Evolutionary conservation across 2,888 invertebrate species (phyloP), one percentile per base, ranked within the genome.

Genomic region (Drosophila robusta): DNA sequence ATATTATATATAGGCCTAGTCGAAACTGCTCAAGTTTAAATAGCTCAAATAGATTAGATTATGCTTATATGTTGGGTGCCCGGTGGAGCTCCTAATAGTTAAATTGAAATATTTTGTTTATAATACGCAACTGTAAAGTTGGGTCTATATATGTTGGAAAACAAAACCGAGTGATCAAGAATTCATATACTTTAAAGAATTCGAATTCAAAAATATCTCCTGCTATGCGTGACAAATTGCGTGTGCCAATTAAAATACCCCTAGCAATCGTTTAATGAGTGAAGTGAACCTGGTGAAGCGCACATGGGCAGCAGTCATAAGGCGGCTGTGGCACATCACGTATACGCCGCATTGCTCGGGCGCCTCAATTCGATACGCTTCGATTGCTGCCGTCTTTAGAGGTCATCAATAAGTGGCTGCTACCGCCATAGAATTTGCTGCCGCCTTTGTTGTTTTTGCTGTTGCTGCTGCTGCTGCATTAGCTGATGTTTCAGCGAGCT

Each of bases 401-500:
- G 85, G 85, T 87, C 89, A 89, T 88, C 87, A 78, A 76, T 89
- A 88, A 84, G 74, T 87, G 83, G 86, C 74, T 51, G 38, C 39
- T 26, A 18, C 39, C 52, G 14, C 39, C 12, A 39, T 32, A 44
- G 24, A 32, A 47, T 38, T 44, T 65, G 52, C 36, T 52, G 41
- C 32, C 54, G 49, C 18, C 18, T 18, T 16, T 24, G 14, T 42
- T 12, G 6, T 26, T 4, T 18, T 16, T 24, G 14, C 38, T 12
- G 6, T 26, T 4, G 22, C n/a, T 34, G 44, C 22, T 24, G 39
- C 46, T 55, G 32, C 22, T 42, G 56, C 77, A 72, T 73, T 68
- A 56, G 60, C 52, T 47, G 56, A 41, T 67, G 56, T 67, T 66
- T 72, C 55, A 58, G 62, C 72, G 69, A 55, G 68, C 75, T 76